Percentiles rank a stretch among this genome's conserved stretches.
Conservation (phyloP, 2,888 invertebrate species). For the Ellobium chinense region DNA sequence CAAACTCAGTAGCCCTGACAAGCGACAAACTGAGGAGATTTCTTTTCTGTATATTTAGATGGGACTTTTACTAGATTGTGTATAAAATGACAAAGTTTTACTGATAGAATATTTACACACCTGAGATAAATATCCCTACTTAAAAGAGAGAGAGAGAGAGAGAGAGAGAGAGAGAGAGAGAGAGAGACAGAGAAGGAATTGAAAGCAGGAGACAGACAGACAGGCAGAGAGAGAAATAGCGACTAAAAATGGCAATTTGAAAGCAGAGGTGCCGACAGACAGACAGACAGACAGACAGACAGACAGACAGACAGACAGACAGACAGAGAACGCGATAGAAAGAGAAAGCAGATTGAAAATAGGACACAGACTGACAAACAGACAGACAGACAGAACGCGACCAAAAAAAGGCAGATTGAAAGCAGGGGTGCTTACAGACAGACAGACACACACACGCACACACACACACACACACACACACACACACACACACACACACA, state of each 20-base stretch:
- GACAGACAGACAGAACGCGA: slow-evolving; percentile 5
- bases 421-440: slow-evolving; percentile 10
- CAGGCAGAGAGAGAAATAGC: neutral
- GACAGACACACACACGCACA: slow-evolving; percentile 21
- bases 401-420: neutral
- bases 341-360: slow-evolving; percentile 10
- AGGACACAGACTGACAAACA: slow-evolving; percentile 4
- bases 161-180: slow-evolving; percentile 3
- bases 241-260: neutral
- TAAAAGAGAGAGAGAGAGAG: slow-evolving; percentile 5
- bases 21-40: no score
- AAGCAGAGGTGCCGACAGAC: neutral
- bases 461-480: no score
- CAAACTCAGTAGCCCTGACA: no score
- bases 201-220: neutral
- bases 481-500: no score
- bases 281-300: neutral
- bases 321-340: neutral
- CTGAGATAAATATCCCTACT: no score
- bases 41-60: no score
- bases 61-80: no score
- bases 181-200: neutral
- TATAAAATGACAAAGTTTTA: no score
- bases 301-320: slow-evolving; percentile 1
- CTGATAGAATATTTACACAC: no score